These are phyloP conservation scores for Dysdera silvatica DNA, from an alignment of 1,140 invertebrate species.

Conservation along the genomic window DNA sequence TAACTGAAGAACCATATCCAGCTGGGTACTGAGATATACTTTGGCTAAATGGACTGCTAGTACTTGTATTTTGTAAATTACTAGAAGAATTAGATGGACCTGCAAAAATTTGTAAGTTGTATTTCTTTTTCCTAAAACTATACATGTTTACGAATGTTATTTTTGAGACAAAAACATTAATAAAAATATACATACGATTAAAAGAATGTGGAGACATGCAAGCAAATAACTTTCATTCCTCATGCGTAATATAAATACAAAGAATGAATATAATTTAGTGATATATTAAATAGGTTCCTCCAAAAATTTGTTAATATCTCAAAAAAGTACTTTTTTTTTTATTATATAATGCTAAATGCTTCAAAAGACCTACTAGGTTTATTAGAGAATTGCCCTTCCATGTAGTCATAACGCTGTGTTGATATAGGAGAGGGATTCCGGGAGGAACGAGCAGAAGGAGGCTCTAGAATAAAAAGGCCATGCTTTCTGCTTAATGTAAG, in stretches of 20 bases:
- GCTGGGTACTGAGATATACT: not conserved
- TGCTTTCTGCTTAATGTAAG: not conserved
- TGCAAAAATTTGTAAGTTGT: not conserved
- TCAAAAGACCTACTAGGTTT: conserved; percentile 19
- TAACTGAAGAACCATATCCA: not conserved
- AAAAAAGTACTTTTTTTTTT: not conserved
- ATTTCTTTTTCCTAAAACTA: not conserved
- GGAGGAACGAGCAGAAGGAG: conserved; percentile 44
- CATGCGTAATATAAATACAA: not conserved
- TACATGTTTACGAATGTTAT: not conserved
- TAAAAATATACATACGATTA: not conserved
- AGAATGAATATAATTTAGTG: not conserved
- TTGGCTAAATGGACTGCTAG: not conserved
- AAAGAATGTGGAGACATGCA: not conserved
- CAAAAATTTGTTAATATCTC: not conserved
- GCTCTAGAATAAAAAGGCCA: conserved; percentile 35
- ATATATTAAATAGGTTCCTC: not conserved
- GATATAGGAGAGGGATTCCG: conserved; percentile 43
- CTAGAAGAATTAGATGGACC: conserved; percentile 12
- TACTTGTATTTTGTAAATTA: conserved; percentile 5
- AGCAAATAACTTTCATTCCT: not conserved
- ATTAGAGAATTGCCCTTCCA: conserved; percentile 45
- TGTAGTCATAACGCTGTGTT: conserved; percentile 42
- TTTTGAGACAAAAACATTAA: not conserved
- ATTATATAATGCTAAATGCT: not conserved